phyloP scores from a whole-genome alignment of 2,888 invertebrate genomes.

The Platycheirus rosarum region DNA sequence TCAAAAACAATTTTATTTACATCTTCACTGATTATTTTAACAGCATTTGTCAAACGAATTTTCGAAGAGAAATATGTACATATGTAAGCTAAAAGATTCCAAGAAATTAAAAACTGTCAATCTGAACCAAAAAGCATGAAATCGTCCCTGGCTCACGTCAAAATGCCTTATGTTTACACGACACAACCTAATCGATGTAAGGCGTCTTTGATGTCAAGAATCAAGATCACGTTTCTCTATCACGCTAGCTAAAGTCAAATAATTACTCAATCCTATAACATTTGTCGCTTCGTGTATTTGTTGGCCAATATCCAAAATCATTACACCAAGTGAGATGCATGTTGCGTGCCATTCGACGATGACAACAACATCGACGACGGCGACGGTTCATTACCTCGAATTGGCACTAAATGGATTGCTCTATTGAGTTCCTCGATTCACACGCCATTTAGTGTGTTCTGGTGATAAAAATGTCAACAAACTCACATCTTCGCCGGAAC shows the following conservation, averaged over 20 bases:
- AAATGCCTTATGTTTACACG: constrained; percentile 15
- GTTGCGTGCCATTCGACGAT: constrained; percentile 6
- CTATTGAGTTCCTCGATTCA: constrained; percentile 3
- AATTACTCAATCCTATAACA: constrained; percentile 50
- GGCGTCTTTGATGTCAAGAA: constrained; percentile 55
- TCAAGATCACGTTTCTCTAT: constrained; percentile 66
- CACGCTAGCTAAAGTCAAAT: constrained; percentile 29
- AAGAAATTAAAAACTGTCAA: neutral
- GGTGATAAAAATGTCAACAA: constrained; percentile 20
- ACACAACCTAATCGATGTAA: constrained; percentile 31
- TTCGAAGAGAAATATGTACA: neutral
- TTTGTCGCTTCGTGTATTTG: constrained; percentile 26
- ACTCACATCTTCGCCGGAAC: constrained; percentile 1
- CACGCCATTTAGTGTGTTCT: constrained; percentile 3
- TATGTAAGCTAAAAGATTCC: neutral
- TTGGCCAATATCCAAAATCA: constrained; percentile 57
- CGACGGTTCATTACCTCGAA: constrained; percentile 28
- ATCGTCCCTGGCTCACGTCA: too few species aligned
- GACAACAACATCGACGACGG: too few species aligned
- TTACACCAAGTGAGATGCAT: constrained; percentile 4
- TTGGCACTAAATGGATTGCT: constrained; percentile 39
- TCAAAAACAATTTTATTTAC: too few species aligned
- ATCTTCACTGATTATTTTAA: too few species aligned
- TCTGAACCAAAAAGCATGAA: too few species aligned
- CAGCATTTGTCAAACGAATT: constrained; percentile 11